A percentile compares a stretch with the other conserved stretches of the same genome.
Conservation (phyloP, 2,113 vertebrate genomes). For the Pyxicephalus adspersus region DNA sequence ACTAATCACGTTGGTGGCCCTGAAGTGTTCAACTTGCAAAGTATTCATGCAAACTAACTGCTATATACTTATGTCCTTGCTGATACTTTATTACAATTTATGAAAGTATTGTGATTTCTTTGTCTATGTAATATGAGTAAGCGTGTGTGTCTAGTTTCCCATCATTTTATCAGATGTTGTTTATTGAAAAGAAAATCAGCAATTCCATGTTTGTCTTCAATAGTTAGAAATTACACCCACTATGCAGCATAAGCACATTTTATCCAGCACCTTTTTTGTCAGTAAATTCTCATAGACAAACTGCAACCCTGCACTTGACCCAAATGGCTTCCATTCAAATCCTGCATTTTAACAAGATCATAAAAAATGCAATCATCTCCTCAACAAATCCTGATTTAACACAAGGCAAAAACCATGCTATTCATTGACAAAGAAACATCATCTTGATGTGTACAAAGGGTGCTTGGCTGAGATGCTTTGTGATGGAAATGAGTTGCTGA, state of each 20-base stretch:
- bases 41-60: too few species aligned
- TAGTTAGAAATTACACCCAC: not conserved
- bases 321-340: constrained; percentile 29
- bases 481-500: constrained; percentile 62
- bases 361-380: constrained; percentile 40
- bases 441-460: constrained; percentile 46
- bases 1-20: too few species aligned
- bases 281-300: constrained; percentile 10
- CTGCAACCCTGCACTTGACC: constrained; percentile 1
- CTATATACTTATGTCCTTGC: too few species aligned
- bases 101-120: too few species aligned
- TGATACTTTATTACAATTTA: too few species aligned
- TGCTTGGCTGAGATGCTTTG: constrained; percentile 56
- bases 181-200: too few species aligned
- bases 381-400: constrained; percentile 37
- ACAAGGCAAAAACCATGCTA: constrained; percentile 23
- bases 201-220: too few species aligned
- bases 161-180: too few species aligned
- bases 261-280: constrained; percentile 17
- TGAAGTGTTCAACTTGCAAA: too few species aligned
- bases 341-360: constrained; percentile 29
- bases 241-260: constrained; percentile 11
- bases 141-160: too few species aligned
- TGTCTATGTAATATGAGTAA: too few species aligned
- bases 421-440: constrained; percentile 52